phyloP scores from a whole-genome alignment of 2,113 vertebrate species.

The Lota lota region DNA sequence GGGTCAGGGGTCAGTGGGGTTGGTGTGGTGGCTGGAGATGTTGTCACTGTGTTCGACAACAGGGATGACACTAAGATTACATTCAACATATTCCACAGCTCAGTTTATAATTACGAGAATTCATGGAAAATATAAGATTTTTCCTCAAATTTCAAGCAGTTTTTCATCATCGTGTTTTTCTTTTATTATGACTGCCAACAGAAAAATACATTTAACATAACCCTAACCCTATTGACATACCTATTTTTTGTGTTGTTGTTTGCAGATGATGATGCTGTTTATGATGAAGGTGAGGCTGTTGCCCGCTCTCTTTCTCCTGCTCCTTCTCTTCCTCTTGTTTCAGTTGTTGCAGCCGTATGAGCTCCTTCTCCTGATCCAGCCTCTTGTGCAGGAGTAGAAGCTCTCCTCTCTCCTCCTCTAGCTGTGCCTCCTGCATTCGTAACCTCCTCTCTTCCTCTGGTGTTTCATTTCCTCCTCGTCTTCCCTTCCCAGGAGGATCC shows the following conservation, averaged over 20 bases:
- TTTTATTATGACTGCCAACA: too few species aligned
- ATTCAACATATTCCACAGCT: background rate
- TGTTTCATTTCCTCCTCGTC: slow-evolving; percentile 53
- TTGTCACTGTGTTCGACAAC: slow-evolving; percentile 42
- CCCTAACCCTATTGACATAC: slow-evolving; percentile 32
- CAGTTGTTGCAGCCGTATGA: slow-evolving; percentile 56
- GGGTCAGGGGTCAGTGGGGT: slow-evolving; percentile 13
- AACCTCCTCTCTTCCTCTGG: slow-evolving; percentile 50
- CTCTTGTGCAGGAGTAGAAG: slow-evolving; percentile 64
- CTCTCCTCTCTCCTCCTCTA: slow-evolving; percentile 64
- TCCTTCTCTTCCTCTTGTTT: slow-evolving; percentile 51
- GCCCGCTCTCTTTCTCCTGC: slow-evolving; percentile 19
- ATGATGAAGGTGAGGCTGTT: slow-evolving; percentile 28
- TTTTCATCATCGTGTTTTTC: too few species aligned
- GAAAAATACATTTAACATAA: too few species aligned
- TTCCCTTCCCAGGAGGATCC: slow-evolving; percentile 31
- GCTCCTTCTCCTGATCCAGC: slow-evolving; percentile 70
- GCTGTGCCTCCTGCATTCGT: slow-evolving; percentile 44
- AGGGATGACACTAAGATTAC: background rate
- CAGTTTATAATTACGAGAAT: too few species aligned
- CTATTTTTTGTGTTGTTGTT: slow-evolving; percentile 61
- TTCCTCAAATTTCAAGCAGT: too few species aligned
- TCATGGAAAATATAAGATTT: too few species aligned
- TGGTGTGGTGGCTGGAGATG: slow-evolving; percentile 29
- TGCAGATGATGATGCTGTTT: slow-evolving; percentile 56